phyloP scores from a whole-genome alignment of 2,888 invertebrate genomes.

The Drosophila nr. medialis region DNA sequence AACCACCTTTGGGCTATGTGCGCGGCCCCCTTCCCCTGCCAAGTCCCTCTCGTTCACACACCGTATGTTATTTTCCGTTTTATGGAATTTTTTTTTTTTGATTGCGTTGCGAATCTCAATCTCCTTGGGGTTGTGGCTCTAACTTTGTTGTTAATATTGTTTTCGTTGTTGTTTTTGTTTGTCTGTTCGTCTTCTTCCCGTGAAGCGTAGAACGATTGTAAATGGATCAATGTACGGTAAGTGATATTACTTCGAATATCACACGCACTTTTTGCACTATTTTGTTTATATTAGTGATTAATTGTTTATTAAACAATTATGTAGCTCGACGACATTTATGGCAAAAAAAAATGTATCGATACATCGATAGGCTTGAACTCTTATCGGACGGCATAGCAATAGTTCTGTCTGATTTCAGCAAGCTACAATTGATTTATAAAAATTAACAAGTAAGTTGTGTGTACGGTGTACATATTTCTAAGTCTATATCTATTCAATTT shows the following conservation, averaged over 20 bases:
- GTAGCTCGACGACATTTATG: constrained; percentile 61
- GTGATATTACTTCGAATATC: constrained; percentile 30
- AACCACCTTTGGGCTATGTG: constrained; percentile 64
- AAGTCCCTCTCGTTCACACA: constrained; percentile 33
- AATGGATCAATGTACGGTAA: constrained; percentile 17
- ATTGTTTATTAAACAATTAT: constrained; percentile 80
- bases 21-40: constrained; percentile 26
- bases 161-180: constrained; percentile 50
- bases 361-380: constrained; percentile 35
- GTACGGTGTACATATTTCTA: background rate
- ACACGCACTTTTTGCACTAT: constrained; percentile 58
- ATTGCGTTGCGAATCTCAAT: constrained; percentile 76
- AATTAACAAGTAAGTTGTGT: background rate
- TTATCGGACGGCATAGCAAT: constrained; percentile 23
- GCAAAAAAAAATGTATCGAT: constrained; percentile 55
- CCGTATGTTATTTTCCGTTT: constrained; percentile 67
- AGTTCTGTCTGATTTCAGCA: constrained; percentile 2
- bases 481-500: background rate
- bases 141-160: constrained; percentile 50
- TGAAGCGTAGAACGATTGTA: constrained; percentile 1
- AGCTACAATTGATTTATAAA: background rate
- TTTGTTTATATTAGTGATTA: constrained; percentile 78
- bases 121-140: constrained; percentile 61
- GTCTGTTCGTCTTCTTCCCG: constrained; percentile 13
- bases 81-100: constrained; percentile 63